Evolutionary conservation across 2,797 vertebrate species (phyloP).

Genomic region (Mallotus villosus): DNA sequence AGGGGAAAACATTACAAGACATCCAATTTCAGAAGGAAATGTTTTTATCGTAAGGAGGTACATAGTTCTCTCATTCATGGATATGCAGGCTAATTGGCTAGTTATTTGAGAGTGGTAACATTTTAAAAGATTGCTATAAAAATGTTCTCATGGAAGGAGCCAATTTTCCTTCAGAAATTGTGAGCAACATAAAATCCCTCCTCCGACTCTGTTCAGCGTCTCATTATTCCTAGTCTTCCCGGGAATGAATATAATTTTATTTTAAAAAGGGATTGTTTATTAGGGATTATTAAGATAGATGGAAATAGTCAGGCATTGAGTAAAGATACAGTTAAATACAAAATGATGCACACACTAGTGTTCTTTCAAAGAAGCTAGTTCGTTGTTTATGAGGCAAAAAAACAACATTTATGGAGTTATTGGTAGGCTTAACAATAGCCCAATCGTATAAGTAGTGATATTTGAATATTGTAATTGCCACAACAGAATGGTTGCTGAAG

Average conservation of each 20-base stretch:
- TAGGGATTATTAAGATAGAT: neutral
- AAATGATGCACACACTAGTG: neutral
- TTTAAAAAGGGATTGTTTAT: neutral
- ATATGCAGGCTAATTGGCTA: neutral
- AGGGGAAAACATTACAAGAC: no score
- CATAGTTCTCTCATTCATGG: neutral
- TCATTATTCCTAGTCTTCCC: conserved; percentile 3
- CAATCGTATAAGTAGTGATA: no score
- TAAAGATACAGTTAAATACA: neutral
- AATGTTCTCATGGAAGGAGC: conserved; percentile 3
- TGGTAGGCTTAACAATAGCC: no score
- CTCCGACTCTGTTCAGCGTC: neutral
- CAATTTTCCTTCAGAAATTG: neutral
- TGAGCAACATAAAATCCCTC: neutral
- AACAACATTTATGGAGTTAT: no score
- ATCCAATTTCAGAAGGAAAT: neutral
- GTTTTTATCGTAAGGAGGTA: neutral
- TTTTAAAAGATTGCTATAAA: conserved; percentile 5
- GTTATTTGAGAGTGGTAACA: neutral
- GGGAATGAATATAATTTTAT: neutral
- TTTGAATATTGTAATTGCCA: no score
- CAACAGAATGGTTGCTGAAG: no score
- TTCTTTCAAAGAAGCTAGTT: neutral
- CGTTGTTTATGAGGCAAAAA: neutral
- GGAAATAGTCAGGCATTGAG: neutral